phyloP scores from a whole-genome alignment of 2,888 invertebrate genomes.

The Drosophila nr. perissopoda region DNA sequence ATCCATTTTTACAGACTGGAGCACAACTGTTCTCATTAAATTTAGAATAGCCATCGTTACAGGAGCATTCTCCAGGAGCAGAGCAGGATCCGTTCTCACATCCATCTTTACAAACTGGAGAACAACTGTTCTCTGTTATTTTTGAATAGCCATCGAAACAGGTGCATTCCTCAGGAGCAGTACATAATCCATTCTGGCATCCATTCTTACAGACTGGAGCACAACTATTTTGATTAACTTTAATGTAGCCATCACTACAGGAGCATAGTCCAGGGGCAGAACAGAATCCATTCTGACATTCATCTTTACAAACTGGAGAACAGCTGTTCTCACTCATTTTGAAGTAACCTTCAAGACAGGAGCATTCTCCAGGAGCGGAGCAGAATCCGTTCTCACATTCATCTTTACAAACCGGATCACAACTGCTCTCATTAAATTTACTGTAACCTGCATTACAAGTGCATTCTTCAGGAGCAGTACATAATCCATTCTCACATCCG shows the following conservation, averaged over 20 bases:
- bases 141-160: too few species aligned
- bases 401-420: conserved; percentile 81
- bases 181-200: too few species aligned
- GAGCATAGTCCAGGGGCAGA: too few species aligned
- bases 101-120: conserved; percentile 78
- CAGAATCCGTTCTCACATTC: conserved; percentile 44
- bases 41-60: background rate
- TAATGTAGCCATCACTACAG: too few species aligned
- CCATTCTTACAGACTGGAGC: too few species aligned
- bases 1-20: conserved; percentile 3
- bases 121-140: conserved; percentile 59
- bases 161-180: too few species aligned
- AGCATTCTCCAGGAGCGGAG: conserved; percentile 25
- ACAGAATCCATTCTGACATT: too few species aligned
- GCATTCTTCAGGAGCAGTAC: conserved; percentile 14
- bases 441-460: conserved; percentile 3
- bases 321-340: too few species aligned
- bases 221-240: too few species aligned
- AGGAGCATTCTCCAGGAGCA: conserved; percentile 29
- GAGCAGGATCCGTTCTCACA: conserved; percentile 44
- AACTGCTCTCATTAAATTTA: conserved; percentile 30
- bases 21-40: background rate
- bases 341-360: too few species aligned
- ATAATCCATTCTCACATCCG: conserved; percentile 24
- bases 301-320: too few species aligned